phyloP scores from a whole-genome alignment of 2,797 vertebrate species.

The Enoplosus armatus region DNA sequence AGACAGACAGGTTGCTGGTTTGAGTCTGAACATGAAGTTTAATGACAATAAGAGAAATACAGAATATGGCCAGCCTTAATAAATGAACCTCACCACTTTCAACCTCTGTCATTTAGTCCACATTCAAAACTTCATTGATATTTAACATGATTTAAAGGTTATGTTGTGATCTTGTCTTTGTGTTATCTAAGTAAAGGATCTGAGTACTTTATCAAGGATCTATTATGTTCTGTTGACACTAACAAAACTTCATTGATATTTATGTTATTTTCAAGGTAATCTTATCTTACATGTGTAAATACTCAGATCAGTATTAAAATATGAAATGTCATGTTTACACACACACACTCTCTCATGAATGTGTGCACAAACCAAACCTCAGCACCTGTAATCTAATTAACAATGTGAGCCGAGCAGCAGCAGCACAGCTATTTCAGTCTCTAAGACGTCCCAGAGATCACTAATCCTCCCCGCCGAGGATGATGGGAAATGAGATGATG shows the following conservation, averaged over 20 bases:
- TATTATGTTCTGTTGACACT: too few relatives aligned
- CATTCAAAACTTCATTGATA: background rate
- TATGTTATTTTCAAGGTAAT: too few relatives aligned
- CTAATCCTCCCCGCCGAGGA: conserved; percentile 61
- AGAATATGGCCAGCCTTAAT: background rate
- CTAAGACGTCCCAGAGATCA: conserved; percentile 10
- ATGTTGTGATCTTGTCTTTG: too few relatives aligned
- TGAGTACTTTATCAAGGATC: too few relatives aligned
- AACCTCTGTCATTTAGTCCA: too few relatives aligned
- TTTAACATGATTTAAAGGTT: background rate
- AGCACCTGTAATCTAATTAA: conserved; percentile 60
- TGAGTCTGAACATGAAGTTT: too few relatives aligned
- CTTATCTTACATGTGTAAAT: too few relatives aligned
- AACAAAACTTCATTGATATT: too few relatives aligned
- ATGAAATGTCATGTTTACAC: background rate
- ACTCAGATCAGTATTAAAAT: background rate
- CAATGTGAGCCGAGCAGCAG: conserved; percentile 16
- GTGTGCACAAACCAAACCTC: background rate
- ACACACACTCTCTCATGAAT: too few relatives aligned
- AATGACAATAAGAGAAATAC: background rate
- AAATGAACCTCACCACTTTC: too few relatives aligned
- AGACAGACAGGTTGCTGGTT: too few relatives aligned
- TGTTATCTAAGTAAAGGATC: too few relatives aligned
- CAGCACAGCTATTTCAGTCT: conserved; percentile 59
- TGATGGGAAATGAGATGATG: conserved; percentile 25